Conservation (phyloP, 2,113 vertebrate genomes). For the Oncorhynchus keta region DNA sequence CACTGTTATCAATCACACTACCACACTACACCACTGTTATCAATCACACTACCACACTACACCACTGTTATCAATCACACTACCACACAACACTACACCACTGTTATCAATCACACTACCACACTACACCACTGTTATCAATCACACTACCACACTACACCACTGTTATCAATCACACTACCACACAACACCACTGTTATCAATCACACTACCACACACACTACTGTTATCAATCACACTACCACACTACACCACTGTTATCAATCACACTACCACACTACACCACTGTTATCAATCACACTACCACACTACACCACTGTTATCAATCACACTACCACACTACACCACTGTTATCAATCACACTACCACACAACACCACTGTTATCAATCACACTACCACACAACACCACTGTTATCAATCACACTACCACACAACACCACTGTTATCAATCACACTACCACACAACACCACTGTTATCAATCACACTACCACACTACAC, state of each 20-base stretch:
- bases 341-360: rapidly evolving
- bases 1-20: no score
- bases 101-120: background rate
- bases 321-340: background rate
- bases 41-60: background rate
- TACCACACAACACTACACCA: no score
- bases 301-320: no score
- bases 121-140: background rate
- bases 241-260: no score
- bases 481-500: background rate
- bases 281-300: no score
- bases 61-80: background rate
- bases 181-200: no score
- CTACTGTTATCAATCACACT: background rate
- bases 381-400: background rate
- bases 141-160: background rate
- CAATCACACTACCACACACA: background rate
- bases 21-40: no score
- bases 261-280: no score
- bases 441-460: no score
- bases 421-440: background rate
- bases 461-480: no score
- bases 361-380: no score
- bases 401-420: background rate
- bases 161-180: no score